These are phyloP conservation scores for Agonopterix alstromeriana DNA, from an alignment of 2,888 invertebrate species.

Conservation along the genomic window DNA sequence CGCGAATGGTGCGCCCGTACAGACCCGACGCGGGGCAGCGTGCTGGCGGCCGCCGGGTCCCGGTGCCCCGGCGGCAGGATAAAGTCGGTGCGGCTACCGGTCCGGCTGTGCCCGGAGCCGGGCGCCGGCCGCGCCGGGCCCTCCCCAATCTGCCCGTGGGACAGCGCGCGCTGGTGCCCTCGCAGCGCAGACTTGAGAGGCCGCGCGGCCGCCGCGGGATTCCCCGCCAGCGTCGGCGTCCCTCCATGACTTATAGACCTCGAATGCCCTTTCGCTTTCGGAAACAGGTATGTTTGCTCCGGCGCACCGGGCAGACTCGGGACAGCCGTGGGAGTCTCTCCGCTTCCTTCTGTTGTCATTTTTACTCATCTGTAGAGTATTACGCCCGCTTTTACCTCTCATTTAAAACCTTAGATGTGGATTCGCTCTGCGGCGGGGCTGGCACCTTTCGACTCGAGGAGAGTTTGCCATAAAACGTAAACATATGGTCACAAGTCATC, in stretches of 20 bases:
- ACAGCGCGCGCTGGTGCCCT: conserved; percentile 90
- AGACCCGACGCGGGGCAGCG: conserved; percentile 66
- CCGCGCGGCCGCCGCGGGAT: conserved; percentile 61
- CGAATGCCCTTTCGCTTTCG: conserved; percentile 80
- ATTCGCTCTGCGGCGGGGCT: conserved; percentile 33
- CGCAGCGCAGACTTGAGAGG: conserved; percentile 85
- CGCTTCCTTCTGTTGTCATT: conserved; percentile 82
- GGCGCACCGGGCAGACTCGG: conserved; percentile 71
- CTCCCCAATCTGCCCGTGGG: conserved; percentile 91
- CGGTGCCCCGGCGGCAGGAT: conserved; percentile 92
- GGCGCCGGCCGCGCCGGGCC: conserved; percentile 43
- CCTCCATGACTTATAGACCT: conserved; percentile 93
- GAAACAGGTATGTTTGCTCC: conserved; percentile 72
- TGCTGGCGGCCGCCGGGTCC: conserved; percentile 70
- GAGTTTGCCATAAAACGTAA: conserved; percentile 44
- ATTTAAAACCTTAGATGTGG: conserved; percentile 54
- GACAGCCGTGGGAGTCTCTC: conserved; percentile 71
- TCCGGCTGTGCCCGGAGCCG: conserved; percentile 84
- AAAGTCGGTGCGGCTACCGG: conserved; percentile 92
- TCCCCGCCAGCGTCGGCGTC: conserved; percentile 63
- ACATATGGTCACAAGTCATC: conserved; percentile 71
- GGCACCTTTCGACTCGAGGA: conserved; percentile 28
- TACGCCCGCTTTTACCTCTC: conserved; percentile 52
- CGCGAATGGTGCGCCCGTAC: conserved; percentile 81
- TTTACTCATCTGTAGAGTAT: conserved; percentile 78